Evolutionary conservation across 2,113 vertebrate genomes (phyloP), one percentile per base, ranked within the genome.

Genomic region (Empidonax alnorum): DNA sequence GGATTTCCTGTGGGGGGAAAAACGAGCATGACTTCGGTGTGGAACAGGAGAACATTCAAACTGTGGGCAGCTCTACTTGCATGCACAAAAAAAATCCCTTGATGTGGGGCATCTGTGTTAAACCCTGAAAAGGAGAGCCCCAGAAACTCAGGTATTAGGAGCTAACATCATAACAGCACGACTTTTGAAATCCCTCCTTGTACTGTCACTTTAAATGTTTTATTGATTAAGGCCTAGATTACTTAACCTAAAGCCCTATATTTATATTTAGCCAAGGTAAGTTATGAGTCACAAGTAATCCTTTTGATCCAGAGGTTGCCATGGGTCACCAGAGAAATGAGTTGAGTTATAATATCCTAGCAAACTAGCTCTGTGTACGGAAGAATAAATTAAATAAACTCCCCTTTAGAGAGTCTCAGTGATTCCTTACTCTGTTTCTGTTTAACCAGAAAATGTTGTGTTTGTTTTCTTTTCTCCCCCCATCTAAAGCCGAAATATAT

Each of bases 221-320:
- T 96, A 97, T 97, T 97, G 97, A 97, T 97, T 94, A 95, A 97
- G 91, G 91, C 92, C 92, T 88, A 93, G 96, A 94, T 93, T 97
- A 97, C 96, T 97, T 97, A 97, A 97, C 96, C 95, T 92, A 95
- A 96, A 96, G 90, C 97, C 94, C 95, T 93, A 56, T 97, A 94
- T 97, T 97, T 97, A 97, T 95, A 97, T 94, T 95, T 96, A 93
- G 91, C 92, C 94, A 97, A 97, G 96, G 96, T 97, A 96, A 97
- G 92, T 97, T 97, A 97, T 73, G 94, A 97, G 94, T 97, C 96
- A 97, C 65, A 10, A 94, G 96, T 97, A 97, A 97, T 97, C 96
- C 95, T 95, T 96, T 95, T 95, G 96, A 97, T 97, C 96, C 94
- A 47, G 83, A 85, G 96, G 93, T 97, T 97, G 92, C 87, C 82